phyloP scores from a whole-genome alignment of 2,888 invertebrate species.

The Eumacrocentrus americanus region DNA sequence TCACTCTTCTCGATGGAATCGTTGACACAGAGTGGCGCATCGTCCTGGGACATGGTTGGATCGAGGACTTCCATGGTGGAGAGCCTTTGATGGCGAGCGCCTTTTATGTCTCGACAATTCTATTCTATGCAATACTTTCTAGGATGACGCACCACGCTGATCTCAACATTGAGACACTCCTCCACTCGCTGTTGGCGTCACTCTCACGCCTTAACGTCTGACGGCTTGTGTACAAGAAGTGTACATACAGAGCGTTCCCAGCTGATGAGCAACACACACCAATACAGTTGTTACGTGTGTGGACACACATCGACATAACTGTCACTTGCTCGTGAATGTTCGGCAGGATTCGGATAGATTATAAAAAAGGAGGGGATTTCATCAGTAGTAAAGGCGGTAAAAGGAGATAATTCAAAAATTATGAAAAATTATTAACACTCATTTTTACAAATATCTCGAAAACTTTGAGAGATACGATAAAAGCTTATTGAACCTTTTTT shows the following conservation, averaged over 20 bases:
- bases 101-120: not conserved
- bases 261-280: not conserved
- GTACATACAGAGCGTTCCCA: not conserved
- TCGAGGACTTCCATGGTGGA: constrained; percentile 57
- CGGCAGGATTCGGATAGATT: not conserved
- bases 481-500: no score
- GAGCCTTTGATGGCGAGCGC: constrained; percentile 2
- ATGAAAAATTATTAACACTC: no score
- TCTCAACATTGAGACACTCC: not conserved
- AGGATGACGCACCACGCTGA: constrained; percentile 10
- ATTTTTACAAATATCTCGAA: no score
- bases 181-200: not conserved
- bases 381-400: no score
- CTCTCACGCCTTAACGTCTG: not conserved
- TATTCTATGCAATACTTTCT: constrained; percentile 1
- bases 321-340: constrained; percentile 6
- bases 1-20: constrained; percentile 54
- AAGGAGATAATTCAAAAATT: no score
- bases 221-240: not conserved
- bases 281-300: not conserved
- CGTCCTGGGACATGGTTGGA: constrained; percentile 54
- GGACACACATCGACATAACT: no score
- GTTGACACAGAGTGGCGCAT: constrained; percentile 55
- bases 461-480: no score
- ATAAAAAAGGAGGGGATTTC: no score